Conservation (phyloP, 2,888 invertebrate species). For the Netelia fuscicornis region DNA sequence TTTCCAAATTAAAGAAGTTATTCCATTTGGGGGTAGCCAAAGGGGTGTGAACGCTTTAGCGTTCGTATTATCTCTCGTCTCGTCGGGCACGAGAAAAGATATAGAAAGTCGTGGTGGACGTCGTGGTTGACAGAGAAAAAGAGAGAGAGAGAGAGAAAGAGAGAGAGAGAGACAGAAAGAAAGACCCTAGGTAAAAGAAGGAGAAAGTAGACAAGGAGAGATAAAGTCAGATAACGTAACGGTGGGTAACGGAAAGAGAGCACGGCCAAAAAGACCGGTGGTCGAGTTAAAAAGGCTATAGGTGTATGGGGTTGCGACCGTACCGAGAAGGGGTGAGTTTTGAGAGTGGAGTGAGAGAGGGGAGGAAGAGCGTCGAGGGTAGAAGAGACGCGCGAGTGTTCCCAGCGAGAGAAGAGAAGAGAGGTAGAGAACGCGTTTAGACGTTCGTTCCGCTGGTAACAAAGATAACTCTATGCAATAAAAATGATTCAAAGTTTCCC, state of each 20-base stretch:
- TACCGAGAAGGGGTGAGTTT: slow-evolving; percentile 39
- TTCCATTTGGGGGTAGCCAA: slow-evolving; percentile 85
- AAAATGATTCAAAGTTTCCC: slow-evolving; percentile 85
- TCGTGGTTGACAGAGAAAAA: slow-evolving; percentile 51
- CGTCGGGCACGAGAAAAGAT: slow-evolving; percentile 59
- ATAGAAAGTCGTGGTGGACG: slow-evolving; percentile 31
- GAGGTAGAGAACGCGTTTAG: slow-evolving; percentile 82
- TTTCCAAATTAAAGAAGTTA: slow-evolving; percentile 85
- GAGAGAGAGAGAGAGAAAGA: slow-evolving; percentile 68
- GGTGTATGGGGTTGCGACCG: slow-evolving; percentile 24
- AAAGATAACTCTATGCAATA: slow-evolving; percentile 85
- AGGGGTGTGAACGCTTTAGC: slow-evolving; percentile 84
- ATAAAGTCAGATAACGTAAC: slow-evolving; percentile 71
- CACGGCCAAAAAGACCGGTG: slow-evolving; percentile 72
- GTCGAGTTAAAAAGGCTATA: slow-evolving; percentile 63
- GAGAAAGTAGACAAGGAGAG: slow-evolving; percentile 66
- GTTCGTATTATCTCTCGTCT: slow-evolving; percentile 82
- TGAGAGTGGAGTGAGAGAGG: slow-evolving; percentile 43
- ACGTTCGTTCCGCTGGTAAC: slow-evolving; percentile 84
- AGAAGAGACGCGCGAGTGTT: slow-evolving; percentile 56
- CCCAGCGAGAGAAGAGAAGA: slow-evolving; percentile 70
- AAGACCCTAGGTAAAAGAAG: slow-evolving; percentile 48
- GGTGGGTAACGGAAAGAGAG: slow-evolving; percentile 43
- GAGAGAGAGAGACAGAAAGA: slow-evolving; percentile 39
- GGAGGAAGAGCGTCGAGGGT: slow-evolving; percentile 70